Conservation (phyloP, 1,140 invertebrate genomes). For the Dinothrombium tinctorium region DNA sequence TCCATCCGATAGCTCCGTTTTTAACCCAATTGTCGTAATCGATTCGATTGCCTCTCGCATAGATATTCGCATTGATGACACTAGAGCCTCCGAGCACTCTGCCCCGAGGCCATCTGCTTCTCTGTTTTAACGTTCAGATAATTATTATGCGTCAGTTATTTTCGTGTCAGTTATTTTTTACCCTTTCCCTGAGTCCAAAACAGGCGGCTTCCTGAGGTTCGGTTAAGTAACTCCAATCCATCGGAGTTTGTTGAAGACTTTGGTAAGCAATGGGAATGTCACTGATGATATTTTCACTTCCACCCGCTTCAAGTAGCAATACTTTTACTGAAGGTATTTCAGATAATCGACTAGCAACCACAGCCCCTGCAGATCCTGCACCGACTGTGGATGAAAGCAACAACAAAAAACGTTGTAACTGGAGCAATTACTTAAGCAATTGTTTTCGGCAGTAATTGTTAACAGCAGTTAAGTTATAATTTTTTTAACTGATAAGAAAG, state of each 20-base stretch:
- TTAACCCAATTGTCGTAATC: constrained; percentile 85
- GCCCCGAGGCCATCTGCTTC: constrained; percentile 22
- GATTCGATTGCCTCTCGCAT: constrained; percentile 67
- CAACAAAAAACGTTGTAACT: not conserved
- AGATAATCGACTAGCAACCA: constrained; percentile 35
- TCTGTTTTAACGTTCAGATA: no score
- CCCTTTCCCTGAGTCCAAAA: constrained; percentile 38
- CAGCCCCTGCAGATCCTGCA: constrained; percentile 43
- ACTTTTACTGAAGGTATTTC: constrained; percentile 32
- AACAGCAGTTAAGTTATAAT: not conserved
- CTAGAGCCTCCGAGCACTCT: constrained; percentile 42
- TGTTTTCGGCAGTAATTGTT: not conserved
- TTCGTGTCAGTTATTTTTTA: no score
- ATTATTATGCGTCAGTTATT: no score
- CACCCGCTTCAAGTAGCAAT: constrained; percentile 41
- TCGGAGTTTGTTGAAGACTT: constrained; percentile 55
- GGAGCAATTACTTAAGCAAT: not conserved
- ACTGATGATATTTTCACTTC: constrained; percentile 63
- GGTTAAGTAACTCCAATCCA: constrained; percentile 62
- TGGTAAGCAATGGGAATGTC: constrained; percentile 65
- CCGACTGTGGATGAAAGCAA: constrained; percentile 27
- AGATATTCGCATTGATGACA: constrained; percentile 83
- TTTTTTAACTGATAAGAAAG: no score
- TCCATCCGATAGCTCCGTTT: constrained; percentile 72
- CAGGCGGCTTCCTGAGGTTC: constrained; percentile 62